Evolutionary conservation across 2,888 invertebrate genomes (phyloP).

Genomic region (Tenthredo amoena): DNA sequence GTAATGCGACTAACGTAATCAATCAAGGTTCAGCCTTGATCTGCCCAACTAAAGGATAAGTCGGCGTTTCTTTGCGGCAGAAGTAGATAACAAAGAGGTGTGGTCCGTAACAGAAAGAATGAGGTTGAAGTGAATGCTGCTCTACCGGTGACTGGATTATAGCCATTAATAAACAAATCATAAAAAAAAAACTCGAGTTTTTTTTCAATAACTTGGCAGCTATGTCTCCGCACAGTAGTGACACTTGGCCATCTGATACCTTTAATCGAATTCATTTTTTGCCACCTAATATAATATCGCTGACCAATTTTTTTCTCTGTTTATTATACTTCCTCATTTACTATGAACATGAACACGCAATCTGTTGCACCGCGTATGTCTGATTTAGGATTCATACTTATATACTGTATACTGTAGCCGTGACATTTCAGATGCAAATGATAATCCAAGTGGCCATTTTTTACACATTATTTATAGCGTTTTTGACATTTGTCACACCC

Average conservation of each 20-base stretch:
- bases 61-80: not conserved
- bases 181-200: not conserved
- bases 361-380: conserved; percentile 1
- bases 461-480: not conserved
- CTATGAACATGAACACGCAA: not conserved
- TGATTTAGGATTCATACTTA: not conserved
- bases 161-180: conserved; percentile 8
- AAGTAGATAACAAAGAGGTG: conserved; percentile 51
- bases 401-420: not conserved
- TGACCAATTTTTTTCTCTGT: not conserved
- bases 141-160: conserved; percentile 34
- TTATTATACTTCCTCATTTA: not conserved
- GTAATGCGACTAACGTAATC: conserved; percentile 38
- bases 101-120: conserved; percentile 34
- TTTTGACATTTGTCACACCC: conserved; percentile 14
- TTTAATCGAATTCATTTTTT: not conserved
- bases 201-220: not conserved
- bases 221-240: not conserved
- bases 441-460: not conserved
- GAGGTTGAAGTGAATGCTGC: conserved; percentile 52
- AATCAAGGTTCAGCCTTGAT: conserved; percentile 48
- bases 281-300: not conserved
- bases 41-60: conserved; percentile 37
- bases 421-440: conserved; percentile 44
- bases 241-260: conserved; percentile 28